Evolutionary conservation across 2,797 vertebrate species (phyloP), one percentile per base, ranked within the genome.

Genomic region (Catostomus latipinnis): DNA sequence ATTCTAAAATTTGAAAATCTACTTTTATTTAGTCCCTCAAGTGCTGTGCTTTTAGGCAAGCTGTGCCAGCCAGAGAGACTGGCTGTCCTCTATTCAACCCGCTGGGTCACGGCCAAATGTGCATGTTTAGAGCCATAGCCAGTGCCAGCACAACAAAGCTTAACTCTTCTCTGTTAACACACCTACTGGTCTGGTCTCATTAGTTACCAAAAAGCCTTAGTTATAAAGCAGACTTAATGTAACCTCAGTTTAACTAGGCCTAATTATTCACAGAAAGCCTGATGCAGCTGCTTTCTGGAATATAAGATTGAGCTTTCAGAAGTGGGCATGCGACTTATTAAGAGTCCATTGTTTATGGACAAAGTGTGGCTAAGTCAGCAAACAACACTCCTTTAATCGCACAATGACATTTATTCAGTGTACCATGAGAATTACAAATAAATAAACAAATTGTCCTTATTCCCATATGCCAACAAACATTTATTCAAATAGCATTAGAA

Each of bases 381-480:
- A 90, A 91, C 88, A 89, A 86, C 83, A 82, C 82, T 62, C 53
- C 74, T 76, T 76, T 87, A 89, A 90, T 89, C 85, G 78, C 88
- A 78, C 74, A 84, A 85, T 82, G 84, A 86, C 83, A 85, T 88
- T 85, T 84, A 87, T 85, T 79, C 75, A 84, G 72, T 84, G 16
- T 82, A 67, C 58, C 45, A 72, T 58, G 74, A 84, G 62, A 85
- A 87, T 78, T 63, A 83, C 88, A 87, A 90, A 90, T 84, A 86
- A 79, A 82, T 84, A 87, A 90, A 90, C 88, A 90, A 88, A 84
- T 79, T 73, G 83, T 78, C 83, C 84, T 87, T 90, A 88, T 91
- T 88, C 89, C 86, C 71, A 74, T 87, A 90, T 50, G 89, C 88
- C 88, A 88, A 76, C 5, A 14, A 67, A 65, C 79, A 76, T 61